Evolutionary conservation across 2,888 invertebrate genomes (phyloP), one percentile per base, ranked within the genome.

Genomic region (Pammene aurita): DNA sequence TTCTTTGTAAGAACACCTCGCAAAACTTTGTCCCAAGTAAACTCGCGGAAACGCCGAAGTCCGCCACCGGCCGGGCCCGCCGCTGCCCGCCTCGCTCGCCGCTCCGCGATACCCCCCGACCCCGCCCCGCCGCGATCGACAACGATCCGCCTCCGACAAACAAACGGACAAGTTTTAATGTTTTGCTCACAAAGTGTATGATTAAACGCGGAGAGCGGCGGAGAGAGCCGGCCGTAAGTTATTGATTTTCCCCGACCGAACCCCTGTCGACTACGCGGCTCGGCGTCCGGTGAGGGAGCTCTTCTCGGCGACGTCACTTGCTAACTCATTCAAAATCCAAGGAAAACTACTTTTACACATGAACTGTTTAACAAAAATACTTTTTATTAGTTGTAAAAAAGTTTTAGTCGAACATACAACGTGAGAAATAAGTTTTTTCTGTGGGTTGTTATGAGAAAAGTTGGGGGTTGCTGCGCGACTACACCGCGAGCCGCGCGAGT

Each of bases 181-280:
- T 92, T 92, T 92, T 91, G 92, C 91, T 92, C 92, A 90, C 91
- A 90, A 92, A 92, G 92, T 92, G 92, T 92, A 92, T 92, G 92
- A 92, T 92, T 92, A 92, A 92, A 91, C 91, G 91, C 89, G 89
- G 90, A 92, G 92, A 92, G 91, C 90, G 90, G 86, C 87, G 87
- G 89, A 90, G 92, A 91, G 92, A 90, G 88, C 88, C 90, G 90
- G 90, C 89, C 92, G 92, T 93, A 90, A 93, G 92, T 93, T 93
- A 93, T 93, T 93, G 93, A 93, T 93, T 93, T 93, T 93, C 92
- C 87, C 88, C 85, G 85, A 86, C 85, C 88, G 87, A 89, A 88
- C 92, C 92, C 90, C 88, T 81, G 90, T 83, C 88, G 88, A 83
- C 86, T 86, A 84, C 86, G 86, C 86, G 89, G 80, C 87, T 89